Evolutionary conservation across 2,113 vertebrate genomes (phyloP).

Genomic region (Romanogobio albipinnatus): DNA sequence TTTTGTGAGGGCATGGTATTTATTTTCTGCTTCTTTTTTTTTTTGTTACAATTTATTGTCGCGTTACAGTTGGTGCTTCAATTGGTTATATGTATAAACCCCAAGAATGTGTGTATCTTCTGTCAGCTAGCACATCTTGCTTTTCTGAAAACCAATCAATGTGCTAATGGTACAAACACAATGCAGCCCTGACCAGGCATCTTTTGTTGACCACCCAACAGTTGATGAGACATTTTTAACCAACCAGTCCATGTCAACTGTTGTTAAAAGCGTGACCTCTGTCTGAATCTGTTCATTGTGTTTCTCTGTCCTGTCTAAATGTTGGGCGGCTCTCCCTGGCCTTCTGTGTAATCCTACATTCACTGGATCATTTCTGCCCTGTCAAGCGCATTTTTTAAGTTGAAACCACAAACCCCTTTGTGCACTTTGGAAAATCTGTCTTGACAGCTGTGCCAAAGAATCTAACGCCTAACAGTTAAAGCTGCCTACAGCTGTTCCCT

Average conservation of each 20-base stretch:
- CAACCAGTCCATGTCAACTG: constrained; percentile 32
- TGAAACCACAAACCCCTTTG: constrained; percentile 52
- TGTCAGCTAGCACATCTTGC: background rate
- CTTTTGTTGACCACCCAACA: constrained; percentile 24
- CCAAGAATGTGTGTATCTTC: background rate
- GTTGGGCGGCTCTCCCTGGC: constrained; percentile 37
- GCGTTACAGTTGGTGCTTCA: too few species aligned
- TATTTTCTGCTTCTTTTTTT: background rate
- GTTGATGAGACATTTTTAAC: constrained; percentile 9
- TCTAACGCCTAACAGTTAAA: constrained; percentile 42
- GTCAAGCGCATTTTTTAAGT: constrained; percentile 55
- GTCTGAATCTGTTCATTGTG: constrained; percentile 40
- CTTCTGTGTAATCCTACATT: constrained; percentile 52
- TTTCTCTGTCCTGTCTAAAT: constrained; percentile 24
- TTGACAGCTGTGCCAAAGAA: constrained; percentile 59
- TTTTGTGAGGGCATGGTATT: background rate
- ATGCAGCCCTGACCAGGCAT: background rate
- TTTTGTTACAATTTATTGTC: background rate
- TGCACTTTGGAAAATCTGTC: constrained; percentile 52
- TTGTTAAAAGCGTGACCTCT: constrained; percentile 49
- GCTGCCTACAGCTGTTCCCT: constrained; percentile 48
- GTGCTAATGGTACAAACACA: background rate
- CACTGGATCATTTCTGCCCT: constrained; percentile 59
- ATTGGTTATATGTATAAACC: background rate
- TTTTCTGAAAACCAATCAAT: background rate